phyloP scores from a whole-genome alignment of 2,113 vertebrate genomes.

The Halcyon senegalensis region DNA sequence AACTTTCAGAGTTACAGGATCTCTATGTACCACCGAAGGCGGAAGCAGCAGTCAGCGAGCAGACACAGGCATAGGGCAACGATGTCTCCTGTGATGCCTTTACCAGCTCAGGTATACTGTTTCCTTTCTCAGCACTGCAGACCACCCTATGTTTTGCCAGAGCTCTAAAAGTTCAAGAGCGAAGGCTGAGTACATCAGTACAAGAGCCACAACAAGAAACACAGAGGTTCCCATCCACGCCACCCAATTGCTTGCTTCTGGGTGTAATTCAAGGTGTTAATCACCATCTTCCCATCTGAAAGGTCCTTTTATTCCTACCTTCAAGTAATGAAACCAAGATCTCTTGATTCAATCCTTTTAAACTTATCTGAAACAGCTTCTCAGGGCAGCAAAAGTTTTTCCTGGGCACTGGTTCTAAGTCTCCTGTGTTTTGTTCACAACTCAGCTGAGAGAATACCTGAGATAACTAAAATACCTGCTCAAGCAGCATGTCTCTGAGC shows the following conservation, averaged over 20 bases:
- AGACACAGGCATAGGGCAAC: fast-evolving
- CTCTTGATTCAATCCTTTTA: not conserved
- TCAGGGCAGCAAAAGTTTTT: not conserved
- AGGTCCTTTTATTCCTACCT: not conserved
- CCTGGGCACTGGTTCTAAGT: not conserved
- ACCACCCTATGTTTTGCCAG: not conserved
- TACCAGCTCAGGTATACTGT: not conserved
- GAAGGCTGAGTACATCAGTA: not conserved
- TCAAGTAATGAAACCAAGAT: not conserved
- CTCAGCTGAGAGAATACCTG: not conserved
- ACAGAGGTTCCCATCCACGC: not conserved
- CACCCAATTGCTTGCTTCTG: not conserved
- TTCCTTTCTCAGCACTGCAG: not conserved
- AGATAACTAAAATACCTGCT: not conserved
- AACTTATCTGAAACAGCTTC: not conserved
- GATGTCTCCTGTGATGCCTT: fast-evolving
- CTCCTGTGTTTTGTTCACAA: not conserved
- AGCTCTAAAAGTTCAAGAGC: not conserved
- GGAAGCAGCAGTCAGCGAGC: not conserved
- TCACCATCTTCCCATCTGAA: not conserved
- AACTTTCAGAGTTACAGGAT: not conserved
- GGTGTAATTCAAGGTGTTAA: not conserved
- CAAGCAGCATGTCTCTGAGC: not conserved
- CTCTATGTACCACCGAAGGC: not conserved
- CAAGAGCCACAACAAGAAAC: not conserved